phyloP scores from a whole-genome alignment of 2,888 invertebrate species.

The Busseola fusca region DNA sequence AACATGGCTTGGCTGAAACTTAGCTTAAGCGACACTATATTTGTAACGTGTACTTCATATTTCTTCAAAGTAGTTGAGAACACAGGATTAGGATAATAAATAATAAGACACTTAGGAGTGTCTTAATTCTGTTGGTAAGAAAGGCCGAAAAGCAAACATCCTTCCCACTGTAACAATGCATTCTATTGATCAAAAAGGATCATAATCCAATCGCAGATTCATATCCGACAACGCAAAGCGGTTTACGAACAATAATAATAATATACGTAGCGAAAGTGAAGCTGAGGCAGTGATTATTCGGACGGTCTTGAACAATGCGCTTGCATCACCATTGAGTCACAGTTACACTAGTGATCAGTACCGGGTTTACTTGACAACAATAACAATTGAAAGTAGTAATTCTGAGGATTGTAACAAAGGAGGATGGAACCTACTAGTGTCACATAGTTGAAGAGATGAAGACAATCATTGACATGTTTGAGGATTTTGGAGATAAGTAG shows the following conservation, averaged over 20 bases:
- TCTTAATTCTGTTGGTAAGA: not conserved
- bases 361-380: conserved; percentile 35
- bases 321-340: conserved; percentile 55
- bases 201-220: conserved; percentile 32
- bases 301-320: conserved; percentile 44
- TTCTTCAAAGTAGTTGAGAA: not conserved
- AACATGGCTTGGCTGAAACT: not conserved
- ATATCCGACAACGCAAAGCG: conserved; percentile 3
- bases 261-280: conserved; percentile 63
- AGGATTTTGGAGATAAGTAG: not conserved
- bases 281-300: conserved; percentile 56
- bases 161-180: not conserved
- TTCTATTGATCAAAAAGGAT: not conserved
- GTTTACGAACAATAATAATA: conserved; percentile 47
- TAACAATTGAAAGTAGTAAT: conserved; percentile 44
- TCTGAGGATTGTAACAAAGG: conserved; percentile 40
- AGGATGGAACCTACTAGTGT: not conserved
- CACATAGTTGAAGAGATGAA: conserved; percentile 4
- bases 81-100: too few relatives aligned
- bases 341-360: conserved; percentile 28
- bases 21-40: not conserved
- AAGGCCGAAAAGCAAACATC: not conserved
- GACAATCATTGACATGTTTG: not conserved
- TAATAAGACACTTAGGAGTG: too few relatives aligned
- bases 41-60: not conserved